These are phyloP conservation scores for Diarsia dahlii DNA, from an alignment of 2,888 invertebrate genomes.

Conservation along the genomic window DNA sequence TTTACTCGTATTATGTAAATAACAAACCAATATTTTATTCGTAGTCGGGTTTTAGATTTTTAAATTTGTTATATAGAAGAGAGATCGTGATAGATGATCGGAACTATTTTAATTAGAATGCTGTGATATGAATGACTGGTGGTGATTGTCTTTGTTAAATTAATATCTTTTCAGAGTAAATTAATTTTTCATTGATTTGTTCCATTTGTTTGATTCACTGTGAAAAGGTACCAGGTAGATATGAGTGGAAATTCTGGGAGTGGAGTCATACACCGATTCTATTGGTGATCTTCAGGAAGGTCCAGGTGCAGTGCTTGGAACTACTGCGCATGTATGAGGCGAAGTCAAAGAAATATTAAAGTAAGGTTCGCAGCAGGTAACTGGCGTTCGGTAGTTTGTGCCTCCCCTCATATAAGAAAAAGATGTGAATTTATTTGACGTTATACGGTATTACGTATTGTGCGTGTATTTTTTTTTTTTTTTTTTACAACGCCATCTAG, in stretches of 20 bases:
- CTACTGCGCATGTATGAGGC: background rate
- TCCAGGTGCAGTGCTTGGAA: background rate
- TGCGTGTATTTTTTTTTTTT: no score
- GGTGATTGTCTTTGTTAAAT: background rate
- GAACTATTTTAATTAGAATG: constrained; percentile 34
- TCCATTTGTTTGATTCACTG: no score
- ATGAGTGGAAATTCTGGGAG: background rate
- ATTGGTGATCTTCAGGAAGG: background rate
- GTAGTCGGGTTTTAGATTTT: no score
- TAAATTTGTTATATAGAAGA: constrained; percentile 32
- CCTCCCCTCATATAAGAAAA: background rate
- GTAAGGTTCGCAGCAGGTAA: no score
- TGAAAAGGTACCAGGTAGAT: background rate
- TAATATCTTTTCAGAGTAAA: background rate
- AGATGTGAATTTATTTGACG: no score
- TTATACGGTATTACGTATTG: no score
- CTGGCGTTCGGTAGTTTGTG: background rate
- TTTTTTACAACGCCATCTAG: no score
- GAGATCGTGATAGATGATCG: background rate
- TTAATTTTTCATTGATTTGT: background rate
- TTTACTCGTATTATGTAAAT: no score
- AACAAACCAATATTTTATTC: no score
- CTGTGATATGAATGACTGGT: background rate
- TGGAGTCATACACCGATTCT: background rate
- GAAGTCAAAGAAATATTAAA: no score